These are phyloP conservation scores for Malthinus seriepunctatus DNA, from an alignment of 2,888 invertebrate genomes.

Conservation along the genomic window DNA sequence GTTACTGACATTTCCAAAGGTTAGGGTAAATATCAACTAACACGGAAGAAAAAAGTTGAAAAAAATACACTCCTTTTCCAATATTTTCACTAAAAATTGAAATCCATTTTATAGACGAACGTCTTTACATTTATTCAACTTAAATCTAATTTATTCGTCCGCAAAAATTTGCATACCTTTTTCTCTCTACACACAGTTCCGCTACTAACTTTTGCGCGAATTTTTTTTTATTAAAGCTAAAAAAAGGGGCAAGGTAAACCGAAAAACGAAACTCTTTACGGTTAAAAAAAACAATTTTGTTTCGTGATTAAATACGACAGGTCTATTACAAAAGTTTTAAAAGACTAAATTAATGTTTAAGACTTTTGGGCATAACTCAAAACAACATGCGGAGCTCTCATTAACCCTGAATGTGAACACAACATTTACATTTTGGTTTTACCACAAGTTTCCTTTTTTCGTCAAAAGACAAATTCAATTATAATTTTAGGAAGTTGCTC, in stretches of 20 bases:
- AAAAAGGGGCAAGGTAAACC: constrained; percentile 1
- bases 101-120: constrained; percentile 4
- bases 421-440: constrained; percentile 1
- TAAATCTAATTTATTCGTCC: constrained; percentile 7
- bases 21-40: too few relatives aligned
- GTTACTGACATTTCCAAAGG: too few relatives aligned
- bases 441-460: neutral
- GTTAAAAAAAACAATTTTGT: constrained; percentile 3
- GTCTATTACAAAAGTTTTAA: constrained; percentile 3
- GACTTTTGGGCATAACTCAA: neutral
- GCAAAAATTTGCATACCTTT: constrained; percentile 8
- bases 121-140: constrained; percentile 8
- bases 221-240: constrained; percentile 1
- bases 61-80: too few relatives aligned
- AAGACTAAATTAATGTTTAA: neutral
- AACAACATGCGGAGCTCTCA: neutral
- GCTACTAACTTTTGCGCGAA: constrained; percentile 2
- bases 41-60: too few relatives aligned
- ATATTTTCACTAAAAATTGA: neutral
- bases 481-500: too few relatives aligned
- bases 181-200: neutral
- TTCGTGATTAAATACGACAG: neutral
- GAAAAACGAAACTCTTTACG: constrained; percentile 2
- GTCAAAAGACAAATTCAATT: neutral
- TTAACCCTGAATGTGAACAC: neutral